These are phyloP conservation scores for Sinodicranocentrus sp. DNA, from an alignment of 2,888 invertebrate genomes.

Conservation along the genomic window DNA sequence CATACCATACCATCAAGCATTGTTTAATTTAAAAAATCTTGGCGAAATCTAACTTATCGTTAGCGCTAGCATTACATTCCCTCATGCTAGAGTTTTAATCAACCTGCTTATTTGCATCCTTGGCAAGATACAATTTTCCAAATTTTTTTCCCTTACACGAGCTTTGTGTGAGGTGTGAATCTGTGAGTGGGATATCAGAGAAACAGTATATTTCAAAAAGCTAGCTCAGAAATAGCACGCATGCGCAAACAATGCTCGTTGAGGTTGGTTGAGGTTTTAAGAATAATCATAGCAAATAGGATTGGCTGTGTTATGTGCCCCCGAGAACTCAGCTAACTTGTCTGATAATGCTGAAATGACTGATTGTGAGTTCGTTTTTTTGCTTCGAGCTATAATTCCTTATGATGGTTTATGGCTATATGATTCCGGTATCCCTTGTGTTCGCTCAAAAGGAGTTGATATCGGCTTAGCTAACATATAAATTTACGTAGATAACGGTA, in stretches of 20 bases:
- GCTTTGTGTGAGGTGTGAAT: too few relatives aligned
- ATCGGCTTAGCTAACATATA: conserved; percentile 23
- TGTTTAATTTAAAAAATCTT: too few relatives aligned
- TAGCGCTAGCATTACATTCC: too few relatives aligned
- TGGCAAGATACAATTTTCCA: too few relatives aligned
- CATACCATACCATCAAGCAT: too few relatives aligned
- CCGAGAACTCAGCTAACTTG: conserved; percentile 16
- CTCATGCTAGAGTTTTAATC: background rate
- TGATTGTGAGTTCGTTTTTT: conserved; percentile 38
- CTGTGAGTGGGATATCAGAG: background rate
- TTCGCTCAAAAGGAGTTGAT: conserved; percentile 17
- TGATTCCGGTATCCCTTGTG: conserved; percentile 20
- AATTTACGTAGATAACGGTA: conserved; percentile 60
- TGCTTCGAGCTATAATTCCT: conserved; percentile 51
- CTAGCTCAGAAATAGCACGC: conserved; percentile 26
- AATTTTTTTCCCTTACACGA: too few relatives aligned
- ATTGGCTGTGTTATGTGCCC: conserved; percentile 18
- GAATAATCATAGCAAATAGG: conserved; percentile 29
- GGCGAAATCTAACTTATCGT: too few relatives aligned
- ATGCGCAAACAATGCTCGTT: conserved; percentile 49
- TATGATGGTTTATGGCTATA: conserved; percentile 19
- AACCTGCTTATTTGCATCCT: background rate
- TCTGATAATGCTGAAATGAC: conserved; percentile 4
- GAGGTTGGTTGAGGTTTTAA: conserved; percentile 66
- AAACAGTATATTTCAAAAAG: background rate